Evolutionary conservation across 2,888 invertebrate genomes (phyloP), one percentile per base, ranked within the genome.

Genomic region (Xylota sylvarum): DNA sequence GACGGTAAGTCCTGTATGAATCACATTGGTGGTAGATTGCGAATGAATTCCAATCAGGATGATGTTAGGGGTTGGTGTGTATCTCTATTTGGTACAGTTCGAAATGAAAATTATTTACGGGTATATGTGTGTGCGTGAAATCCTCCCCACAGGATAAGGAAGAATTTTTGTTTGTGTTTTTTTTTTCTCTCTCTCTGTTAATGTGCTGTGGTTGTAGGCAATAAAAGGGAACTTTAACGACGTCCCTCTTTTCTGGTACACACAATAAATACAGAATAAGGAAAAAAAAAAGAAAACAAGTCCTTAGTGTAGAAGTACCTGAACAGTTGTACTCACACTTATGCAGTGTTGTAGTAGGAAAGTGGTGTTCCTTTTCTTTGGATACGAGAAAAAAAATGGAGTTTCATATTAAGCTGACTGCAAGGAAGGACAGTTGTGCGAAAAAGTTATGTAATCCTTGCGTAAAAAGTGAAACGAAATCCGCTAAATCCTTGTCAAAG

Each of bases 201-300:
- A n/a, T 4, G 43, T 40, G 40, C 76, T 62, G 58, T 14, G 70
- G 50, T 27, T 55, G 40, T 19, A n/a, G 30, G 19, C 4, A 46
- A 43, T 67, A 55, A 67, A 69, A 82, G 69, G 72, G 73, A 56
- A 77, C 55, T 40, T 77, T 86, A 86, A 78, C 86, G 86, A 81
- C 86, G 86, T 82, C 86, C 86, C 82, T 78, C 86, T 86, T 86
- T 86, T 73, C 52, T 37, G 52, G 43, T 62, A 32, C 35, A 77
- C 17, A 43, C 64, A 77, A 58, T 50, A 50, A 65, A 69, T 4
- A 37, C 5, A 17, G n/a, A 3, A 50, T n/a, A 43, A 17, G 35
- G 35, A 72, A 17, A 58, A 67, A 10, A 3, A 23, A 23, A 23
- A 23, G 23, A 3, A 23, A 23, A 23, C 23, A 46, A 78, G 62